These are phyloP conservation scores for Oreochromis mossambicus DNA, from an alignment of 2,797 vertebrate species.

Conservation along the genomic window DNA sequence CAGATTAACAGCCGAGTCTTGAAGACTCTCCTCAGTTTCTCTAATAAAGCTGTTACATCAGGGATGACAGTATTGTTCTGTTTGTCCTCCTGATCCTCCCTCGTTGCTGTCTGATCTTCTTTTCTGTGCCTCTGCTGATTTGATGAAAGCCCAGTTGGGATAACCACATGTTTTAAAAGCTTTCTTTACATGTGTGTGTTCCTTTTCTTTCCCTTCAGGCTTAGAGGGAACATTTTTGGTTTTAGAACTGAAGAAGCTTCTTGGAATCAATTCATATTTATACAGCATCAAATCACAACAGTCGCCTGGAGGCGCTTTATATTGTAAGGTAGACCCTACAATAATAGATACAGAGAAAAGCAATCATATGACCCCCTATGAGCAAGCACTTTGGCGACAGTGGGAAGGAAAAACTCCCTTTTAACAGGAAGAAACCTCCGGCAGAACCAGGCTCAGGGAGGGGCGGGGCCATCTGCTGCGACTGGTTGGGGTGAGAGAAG, in stretches of 20 bases:
- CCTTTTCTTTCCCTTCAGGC: background rate
- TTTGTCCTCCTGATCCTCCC: background rate
- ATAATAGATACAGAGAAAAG: background rate
- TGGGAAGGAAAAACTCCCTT: background rate
- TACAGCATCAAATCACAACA: background rate
- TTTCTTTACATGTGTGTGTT: background rate
- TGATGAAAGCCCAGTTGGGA: background rate
- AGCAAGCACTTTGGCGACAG: accelerated
- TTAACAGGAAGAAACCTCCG: accelerated
- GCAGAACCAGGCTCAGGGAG: too few species aligned
- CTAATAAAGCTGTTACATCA: background rate
- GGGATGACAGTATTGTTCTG: background rate
- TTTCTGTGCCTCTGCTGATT: background rate
- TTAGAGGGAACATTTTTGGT: background rate
- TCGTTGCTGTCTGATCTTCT: background rate
- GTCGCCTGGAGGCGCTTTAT: too few species aligned
- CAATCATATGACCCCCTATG: background rate
- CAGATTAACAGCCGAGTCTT: background rate
- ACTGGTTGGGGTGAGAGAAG: too few species aligned
- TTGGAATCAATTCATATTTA: background rate
- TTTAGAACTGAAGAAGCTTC: background rate
- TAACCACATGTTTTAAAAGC: background rate
- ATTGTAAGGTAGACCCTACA: accelerated
- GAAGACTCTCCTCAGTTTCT: background rate
- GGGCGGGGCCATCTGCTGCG: too few species aligned